phyloP scores from a whole-genome alignment of 2,888 invertebrate genomes.

The Crepidodera aurea region DNA sequence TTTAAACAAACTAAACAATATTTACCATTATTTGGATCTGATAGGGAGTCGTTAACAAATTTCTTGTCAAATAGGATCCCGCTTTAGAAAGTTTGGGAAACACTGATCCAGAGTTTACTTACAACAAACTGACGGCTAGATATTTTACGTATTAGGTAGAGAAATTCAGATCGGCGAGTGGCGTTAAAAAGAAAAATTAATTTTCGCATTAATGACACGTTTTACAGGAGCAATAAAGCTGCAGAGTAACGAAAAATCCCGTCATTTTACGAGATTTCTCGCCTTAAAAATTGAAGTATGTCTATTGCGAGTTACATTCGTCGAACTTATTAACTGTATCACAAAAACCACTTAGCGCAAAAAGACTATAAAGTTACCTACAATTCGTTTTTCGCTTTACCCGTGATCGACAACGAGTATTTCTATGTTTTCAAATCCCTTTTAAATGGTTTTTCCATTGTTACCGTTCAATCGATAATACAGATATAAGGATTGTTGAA shows the following conservation, averaged over 20 bases:
- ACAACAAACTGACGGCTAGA: no score
- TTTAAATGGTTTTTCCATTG: conserved; percentile 3
- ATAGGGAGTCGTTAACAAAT: no score
- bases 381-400: background rate
- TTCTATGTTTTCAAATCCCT: background rate
- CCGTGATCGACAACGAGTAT: background rate
- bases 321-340: conserved; percentile 13
- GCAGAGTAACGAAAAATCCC: background rate
- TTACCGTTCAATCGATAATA: background rate
- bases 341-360: conserved; percentile 16
- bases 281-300: background rate
- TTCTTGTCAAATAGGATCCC: no score
- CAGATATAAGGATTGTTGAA: background rate
- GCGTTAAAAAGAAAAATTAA: background rate
- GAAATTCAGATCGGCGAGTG: no score
- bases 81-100: no score
- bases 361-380: conserved; percentile 9
- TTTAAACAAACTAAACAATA: no score
- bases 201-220: background rate
- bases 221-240: conserved; percentile 6
- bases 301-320: background rate
- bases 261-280: background rate
- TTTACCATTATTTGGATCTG: no score
- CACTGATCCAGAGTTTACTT: no score
- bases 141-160: no score